Conservation (phyloP, 1,140 invertebrate species). For the Parapsyche elsis region DNA sequence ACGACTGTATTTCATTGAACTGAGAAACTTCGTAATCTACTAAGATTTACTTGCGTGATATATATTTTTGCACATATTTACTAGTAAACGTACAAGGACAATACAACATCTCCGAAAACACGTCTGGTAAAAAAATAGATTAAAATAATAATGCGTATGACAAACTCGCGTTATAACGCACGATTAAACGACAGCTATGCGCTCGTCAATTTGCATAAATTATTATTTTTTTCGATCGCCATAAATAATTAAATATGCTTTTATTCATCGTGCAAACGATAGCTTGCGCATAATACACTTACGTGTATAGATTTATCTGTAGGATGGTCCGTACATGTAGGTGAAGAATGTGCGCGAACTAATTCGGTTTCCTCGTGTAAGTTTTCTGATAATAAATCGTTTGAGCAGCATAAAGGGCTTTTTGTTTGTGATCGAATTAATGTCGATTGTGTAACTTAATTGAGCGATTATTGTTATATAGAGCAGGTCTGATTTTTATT, state of each 20-base stretch:
- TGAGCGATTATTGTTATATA: slow-evolving; percentile 2
- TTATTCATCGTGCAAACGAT: not conserved
- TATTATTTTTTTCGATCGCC: not conserved
- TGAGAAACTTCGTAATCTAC: too few relatives aligned
- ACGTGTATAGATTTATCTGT: too few relatives aligned
- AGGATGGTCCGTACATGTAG: too few relatives aligned
- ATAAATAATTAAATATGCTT: not conserved
- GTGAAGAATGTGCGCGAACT: not conserved
- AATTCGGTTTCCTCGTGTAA: not conserved
- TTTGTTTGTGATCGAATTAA: too few relatives aligned
- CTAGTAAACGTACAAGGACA: too few relatives aligned
- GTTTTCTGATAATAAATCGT: too few relatives aligned
- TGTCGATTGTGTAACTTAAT: slow-evolving; percentile 13
- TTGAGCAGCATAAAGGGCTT: too few relatives aligned
- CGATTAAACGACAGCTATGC: slow-evolving; percentile 9
- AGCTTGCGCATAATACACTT: not conserved
- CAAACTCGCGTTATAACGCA: slow-evolving; percentile 18
- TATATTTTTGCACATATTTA: too few relatives aligned
- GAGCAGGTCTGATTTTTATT: not conserved
- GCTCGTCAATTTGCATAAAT: not conserved
- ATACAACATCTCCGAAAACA: too few relatives aligned
- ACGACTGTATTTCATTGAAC: too few relatives aligned
- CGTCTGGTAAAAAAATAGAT: not conserved
- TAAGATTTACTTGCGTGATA: too few relatives aligned
- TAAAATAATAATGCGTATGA: not conserved